Evolutionary conservation across 2,113 vertebrate genomes (phyloP).

Genomic region (Barbus barbus): DNA sequence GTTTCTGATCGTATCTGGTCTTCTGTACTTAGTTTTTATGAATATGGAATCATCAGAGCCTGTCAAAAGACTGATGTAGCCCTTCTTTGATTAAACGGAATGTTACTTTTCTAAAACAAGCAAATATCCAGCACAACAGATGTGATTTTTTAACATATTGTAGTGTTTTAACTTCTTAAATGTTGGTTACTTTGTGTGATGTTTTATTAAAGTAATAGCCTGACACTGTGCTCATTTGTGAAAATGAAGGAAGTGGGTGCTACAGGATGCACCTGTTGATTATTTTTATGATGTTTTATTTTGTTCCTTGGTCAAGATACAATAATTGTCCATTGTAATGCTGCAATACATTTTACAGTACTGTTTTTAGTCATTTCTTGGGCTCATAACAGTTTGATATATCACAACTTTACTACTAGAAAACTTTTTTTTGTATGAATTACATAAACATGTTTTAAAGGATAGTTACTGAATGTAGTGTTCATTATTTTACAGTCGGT

Average conservation of each 20-base stretch:
- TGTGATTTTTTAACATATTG: background rate
- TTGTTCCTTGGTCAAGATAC: background rate
- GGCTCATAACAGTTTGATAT: background rate
- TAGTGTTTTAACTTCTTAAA: background rate
- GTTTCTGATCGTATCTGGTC: conserved; percentile 63
- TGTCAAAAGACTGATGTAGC: conserved; percentile 63
- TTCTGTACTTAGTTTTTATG: conserved; percentile 70
- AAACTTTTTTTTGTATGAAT: background rate
- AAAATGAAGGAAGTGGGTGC: conserved; percentile 7
- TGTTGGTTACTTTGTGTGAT: background rate
- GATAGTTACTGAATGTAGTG: background rate
- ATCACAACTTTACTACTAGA: background rate
- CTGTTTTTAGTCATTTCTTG: background rate
- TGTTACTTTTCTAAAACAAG: background rate
- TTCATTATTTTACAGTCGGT: background rate
- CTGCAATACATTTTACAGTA: background rate
- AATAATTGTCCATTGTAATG: background rate
- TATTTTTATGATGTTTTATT: background rate
- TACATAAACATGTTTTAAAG: background rate
- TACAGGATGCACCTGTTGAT: conserved; percentile 27
- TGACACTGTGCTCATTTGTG: background rate
- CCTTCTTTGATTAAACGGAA: background rate
- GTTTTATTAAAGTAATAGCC: background rate
- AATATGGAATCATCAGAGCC: conserved; percentile 67
- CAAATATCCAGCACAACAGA: too few relatives aligned